phyloP scores from a whole-genome alignment of 2,797 vertebrate species.

The Buceros bicornis region DNA sequence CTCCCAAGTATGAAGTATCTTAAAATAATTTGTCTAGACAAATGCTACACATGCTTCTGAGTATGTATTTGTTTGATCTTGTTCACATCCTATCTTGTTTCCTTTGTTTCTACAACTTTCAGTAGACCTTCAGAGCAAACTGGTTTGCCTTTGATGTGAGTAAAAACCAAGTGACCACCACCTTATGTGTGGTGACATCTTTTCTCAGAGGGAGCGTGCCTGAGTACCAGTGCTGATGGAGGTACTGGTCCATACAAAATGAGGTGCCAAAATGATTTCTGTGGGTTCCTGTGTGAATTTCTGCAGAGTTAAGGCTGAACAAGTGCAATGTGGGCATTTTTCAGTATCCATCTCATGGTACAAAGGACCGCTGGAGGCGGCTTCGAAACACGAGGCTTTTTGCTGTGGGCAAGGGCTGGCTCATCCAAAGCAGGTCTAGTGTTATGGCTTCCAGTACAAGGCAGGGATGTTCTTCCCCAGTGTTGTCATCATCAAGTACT shows the following conservation, averaged over 20 bases:
- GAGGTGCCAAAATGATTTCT: not conserved
- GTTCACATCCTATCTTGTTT: not conserved
- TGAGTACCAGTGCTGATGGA: not conserved
- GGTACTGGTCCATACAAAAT: not conserved
- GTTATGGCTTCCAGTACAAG: not conserved
- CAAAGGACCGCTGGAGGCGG: not conserved
- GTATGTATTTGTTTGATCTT: not conserved
- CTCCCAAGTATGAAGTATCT: not conserved
- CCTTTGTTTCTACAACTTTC: not conserved
- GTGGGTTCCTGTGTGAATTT: not conserved
- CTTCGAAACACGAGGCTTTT: not conserved
- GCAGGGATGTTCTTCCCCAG: not conserved
- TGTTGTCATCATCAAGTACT: not conserved
- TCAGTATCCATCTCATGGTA: not conserved
- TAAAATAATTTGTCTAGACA: slow-evolving; percentile 34
- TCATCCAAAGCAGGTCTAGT: not conserved
- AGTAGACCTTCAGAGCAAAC: not conserved
- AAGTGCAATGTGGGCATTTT: rapidly evolving
- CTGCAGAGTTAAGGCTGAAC: not conserved
- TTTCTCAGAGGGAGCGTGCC: not conserved
- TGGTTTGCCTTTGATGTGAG: not conserved
- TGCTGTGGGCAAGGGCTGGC: not conserved
- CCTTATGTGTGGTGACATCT: not conserved
- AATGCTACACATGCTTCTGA: not conserved
- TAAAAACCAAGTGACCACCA: not conserved